A percentile compares a stretch with the other conserved stretches of the same genome.
These are phyloP conservation scores for Stratiomys singularior DNA, from an alignment of 2,888 invertebrate species.

Conservation along the genomic window DNA sequence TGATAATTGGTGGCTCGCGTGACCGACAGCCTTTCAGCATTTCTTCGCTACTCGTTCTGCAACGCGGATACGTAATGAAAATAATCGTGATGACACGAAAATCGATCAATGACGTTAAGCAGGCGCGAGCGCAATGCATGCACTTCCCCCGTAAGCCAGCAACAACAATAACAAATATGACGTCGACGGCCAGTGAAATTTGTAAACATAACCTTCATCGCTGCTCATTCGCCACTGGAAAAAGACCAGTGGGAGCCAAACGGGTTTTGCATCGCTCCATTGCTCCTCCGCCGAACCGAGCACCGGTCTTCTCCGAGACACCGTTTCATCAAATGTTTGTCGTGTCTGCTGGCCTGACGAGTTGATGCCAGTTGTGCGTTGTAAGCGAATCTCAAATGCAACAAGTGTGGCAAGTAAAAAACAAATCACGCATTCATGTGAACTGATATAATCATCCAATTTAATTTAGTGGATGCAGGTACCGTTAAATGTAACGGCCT, in stretches of 20 bases:
- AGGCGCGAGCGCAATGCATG: conserved; percentile 43
- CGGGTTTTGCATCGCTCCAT: conserved; percentile 1
- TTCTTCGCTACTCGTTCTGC: background rate
- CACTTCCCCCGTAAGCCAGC: background rate
- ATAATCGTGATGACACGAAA: conserved; percentile 28
- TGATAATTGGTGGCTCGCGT: background rate
- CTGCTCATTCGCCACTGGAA: background rate
- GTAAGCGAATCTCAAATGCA: background rate
- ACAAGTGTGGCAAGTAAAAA: conserved; percentile 11
- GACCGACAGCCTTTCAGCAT: conserved; percentile 31
- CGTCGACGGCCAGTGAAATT: conserved; percentile 15
- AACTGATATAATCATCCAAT: background rate
- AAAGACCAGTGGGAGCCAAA: background rate
- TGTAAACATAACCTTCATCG: conserved; percentile 40
- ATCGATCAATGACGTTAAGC: conserved; percentile 41
- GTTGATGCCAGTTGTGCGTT: no score
- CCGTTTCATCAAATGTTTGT: no score
- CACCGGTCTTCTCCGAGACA: no score
- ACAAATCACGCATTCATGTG: background rate
- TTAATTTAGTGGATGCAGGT: background rate
- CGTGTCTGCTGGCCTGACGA: no score
- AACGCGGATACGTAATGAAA: conserved; percentile 22
- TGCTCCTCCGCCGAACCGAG: no score
- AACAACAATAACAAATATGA: conserved; percentile 29
- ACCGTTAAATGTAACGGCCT: conserved; percentile 21